These are phyloP conservation scores for Chironomus riparius DNA, from an alignment of 2,888 invertebrate genomes.

Conservation along the genomic window DNA sequence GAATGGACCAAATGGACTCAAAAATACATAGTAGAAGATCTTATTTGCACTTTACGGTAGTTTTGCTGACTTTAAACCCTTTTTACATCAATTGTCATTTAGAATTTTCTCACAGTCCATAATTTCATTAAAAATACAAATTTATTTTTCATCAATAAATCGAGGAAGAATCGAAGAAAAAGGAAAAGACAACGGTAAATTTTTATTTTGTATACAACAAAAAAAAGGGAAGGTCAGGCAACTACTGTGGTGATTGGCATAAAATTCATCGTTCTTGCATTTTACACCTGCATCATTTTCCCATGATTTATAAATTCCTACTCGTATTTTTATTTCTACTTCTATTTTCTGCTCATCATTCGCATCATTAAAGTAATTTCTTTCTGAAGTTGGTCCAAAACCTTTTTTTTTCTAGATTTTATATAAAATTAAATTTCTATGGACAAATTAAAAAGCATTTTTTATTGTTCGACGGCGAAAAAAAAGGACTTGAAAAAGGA, in stretches of 20 bases:
- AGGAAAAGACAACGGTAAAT: conserved; percentile 14
- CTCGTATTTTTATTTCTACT: not conserved
- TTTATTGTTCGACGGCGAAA: not conserved
- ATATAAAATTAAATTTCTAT: not conserved
- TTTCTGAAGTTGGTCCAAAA: not conserved
- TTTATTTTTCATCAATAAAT: not conserved
- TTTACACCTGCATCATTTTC: conserved; percentile 25
- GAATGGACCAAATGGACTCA: conserved; percentile 23
- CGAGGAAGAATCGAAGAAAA: not conserved
- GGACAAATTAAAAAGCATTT: not conserved
- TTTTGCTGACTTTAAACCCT: not conserved
- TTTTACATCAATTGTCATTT: too few species aligned
- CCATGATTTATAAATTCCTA: conserved; percentile 13
- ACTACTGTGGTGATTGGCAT: conserved; percentile 9
- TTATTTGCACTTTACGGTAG: conserved; percentile 19
- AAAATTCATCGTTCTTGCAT: conserved; percentile 8
- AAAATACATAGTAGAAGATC: not conserved
- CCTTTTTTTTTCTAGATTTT: not conserved
- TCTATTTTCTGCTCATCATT: conserved; percentile 7
- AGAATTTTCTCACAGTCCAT: not conserved
- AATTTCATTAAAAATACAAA: conserved; percentile 1
- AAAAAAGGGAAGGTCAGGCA: not conserved
- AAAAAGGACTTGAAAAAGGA: conserved; percentile 16
- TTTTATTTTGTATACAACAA: not conserved
- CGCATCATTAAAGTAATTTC: conserved; percentile 1